Conservation (phyloP, 2,888 invertebrate genomes). For the Apamea anceps region DNA sequence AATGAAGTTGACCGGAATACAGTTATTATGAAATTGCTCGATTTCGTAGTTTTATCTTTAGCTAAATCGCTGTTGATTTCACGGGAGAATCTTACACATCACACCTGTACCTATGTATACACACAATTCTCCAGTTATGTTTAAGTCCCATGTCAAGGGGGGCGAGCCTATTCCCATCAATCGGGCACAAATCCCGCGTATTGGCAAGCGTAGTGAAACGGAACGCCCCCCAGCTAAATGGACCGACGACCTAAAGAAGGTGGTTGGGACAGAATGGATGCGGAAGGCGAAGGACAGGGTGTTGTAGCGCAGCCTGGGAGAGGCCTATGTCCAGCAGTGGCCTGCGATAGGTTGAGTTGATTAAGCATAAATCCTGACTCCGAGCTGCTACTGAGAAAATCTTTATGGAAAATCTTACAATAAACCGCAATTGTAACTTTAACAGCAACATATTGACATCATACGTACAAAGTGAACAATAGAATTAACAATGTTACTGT, state of each 20-base stretch:
- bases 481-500: conserved; percentile 72
- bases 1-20: background rate
- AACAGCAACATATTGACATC: conserved; percentile 40
- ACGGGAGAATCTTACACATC: background rate
- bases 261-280: too few species aligned
- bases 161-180: background rate
- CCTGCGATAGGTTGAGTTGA: too few species aligned
- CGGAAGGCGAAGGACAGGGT: too few species aligned
- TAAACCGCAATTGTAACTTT: background rate
- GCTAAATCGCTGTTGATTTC: too few species aligned
- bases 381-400: background rate
- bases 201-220: too few species aligned
- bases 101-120: background rate
- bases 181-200: too few species aligned
- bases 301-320: too few species aligned
- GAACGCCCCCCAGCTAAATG: too few species aligned
- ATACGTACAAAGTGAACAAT: conserved; percentile 64
- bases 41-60: background rate
- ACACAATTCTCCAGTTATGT: background rate
- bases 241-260: too few species aligned
- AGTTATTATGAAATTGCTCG: too few species aligned
- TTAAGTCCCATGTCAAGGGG: background rate
- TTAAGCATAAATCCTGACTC: background rate
- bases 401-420: background rate
- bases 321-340: too few species aligned